A percentile compares a stretch with the other conserved stretches of the same genome.
phyloP scores from a whole-genome alignment of 92 coral and sea anemone genomes.

The Hydrozoanthus gracilis region DNA sequence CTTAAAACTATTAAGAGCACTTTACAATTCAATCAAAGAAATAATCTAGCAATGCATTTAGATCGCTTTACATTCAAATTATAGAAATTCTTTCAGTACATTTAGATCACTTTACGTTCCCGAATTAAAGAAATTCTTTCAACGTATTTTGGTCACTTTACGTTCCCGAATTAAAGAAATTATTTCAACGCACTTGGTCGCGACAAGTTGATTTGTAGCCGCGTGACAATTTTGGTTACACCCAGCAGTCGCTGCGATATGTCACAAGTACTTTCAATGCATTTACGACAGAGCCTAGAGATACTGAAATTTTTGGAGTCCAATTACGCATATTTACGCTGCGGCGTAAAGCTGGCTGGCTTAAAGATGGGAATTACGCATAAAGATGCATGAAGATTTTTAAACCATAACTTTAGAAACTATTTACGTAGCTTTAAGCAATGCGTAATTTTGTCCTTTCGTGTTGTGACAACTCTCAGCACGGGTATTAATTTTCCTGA shows the following conservation, averaged over 20 bases:
- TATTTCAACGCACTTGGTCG: not conserved
- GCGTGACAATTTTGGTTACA: not conserved
- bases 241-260: too few relatives aligned
- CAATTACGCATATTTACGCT: slow-evolving; percentile 16
- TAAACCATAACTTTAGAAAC: slow-evolving; percentile 22
- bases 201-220: not conserved
- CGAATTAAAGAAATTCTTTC: slow-evolving; percentile 4
- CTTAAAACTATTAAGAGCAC: not conserved
- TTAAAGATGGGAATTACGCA: slow-evolving; percentile 40
- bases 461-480: too few relatives aligned
- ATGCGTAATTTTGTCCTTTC: slow-evolving; percentile 17
- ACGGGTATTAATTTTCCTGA: too few relatives aligned
- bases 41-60: too few relatives aligned
- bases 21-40: too few relatives aligned
- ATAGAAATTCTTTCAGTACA: not conserved
- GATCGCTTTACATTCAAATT: not conserved
- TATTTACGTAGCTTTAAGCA: slow-evolving; percentile 23
- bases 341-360: slow-evolving; percentile 33
- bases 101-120: slow-evolving; percentile 16
- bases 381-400: slow-evolving; percentile 11
- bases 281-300: slow-evolving; percentile 18
- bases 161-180: slow-evolving; percentile 6
- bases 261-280: not conserved
- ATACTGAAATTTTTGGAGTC: slow-evolving; percentile 17
- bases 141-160: not conserved